Conservation (phyloP, 2,113 vertebrate species). For the Microtus oregoni region DNA sequence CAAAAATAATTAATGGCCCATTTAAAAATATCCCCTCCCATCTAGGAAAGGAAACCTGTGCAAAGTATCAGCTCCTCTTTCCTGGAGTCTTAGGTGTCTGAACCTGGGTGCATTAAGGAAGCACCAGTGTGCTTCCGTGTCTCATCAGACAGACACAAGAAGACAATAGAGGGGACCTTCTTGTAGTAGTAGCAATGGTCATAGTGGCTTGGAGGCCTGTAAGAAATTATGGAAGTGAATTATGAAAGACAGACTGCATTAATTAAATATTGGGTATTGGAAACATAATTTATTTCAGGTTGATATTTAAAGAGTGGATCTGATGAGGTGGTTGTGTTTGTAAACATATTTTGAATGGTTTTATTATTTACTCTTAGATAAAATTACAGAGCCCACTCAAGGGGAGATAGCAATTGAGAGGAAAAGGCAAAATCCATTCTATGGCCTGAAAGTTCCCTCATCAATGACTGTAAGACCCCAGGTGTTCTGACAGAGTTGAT, state of each 20-base stretch:
- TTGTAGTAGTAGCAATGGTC: not conserved
- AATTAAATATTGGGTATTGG: not conserved
- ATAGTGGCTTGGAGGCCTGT: not conserved
- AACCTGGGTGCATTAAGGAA: not conserved
- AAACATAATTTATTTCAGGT: not conserved
- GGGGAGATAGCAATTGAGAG: not conserved
- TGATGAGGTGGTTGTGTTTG: not conserved
- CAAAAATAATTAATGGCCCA: slow-evolving; percentile 29
- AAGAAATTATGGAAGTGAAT: not conserved
- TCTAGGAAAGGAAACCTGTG: slow-evolving; percentile 67
- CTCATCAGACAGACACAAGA: not conserved
- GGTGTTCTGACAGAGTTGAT: not conserved
- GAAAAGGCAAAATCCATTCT: not conserved
- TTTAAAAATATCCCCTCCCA: not conserved
- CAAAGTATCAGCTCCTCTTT: slow-evolving; percentile 49
- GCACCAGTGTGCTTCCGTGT: not conserved
- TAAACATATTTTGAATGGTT: not conserved
- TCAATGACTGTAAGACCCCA: not conserved
- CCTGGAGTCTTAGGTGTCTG: not conserved
- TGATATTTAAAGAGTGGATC: not conserved
- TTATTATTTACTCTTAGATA: not conserved
- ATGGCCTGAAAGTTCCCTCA: no score
- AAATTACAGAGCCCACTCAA: not conserved
- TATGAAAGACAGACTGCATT: not conserved
- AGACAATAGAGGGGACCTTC: not conserved